phyloP scores from a whole-genome alignment of 2,113 vertebrate genomes.

The Cololabis saira region DNA sequence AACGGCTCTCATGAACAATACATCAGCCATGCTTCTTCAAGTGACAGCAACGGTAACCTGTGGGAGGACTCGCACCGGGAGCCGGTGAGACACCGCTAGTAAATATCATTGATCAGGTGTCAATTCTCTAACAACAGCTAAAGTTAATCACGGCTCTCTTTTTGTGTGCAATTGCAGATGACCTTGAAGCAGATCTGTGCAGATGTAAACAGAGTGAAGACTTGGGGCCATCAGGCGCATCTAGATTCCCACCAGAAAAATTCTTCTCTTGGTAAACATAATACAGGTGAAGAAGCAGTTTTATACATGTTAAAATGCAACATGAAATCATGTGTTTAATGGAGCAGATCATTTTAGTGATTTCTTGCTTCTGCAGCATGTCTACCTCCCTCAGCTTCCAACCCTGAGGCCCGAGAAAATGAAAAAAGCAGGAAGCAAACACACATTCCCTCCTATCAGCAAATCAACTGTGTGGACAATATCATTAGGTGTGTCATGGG shows the following conservation, averaged over 20 bases:
- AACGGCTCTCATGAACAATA: conserved; percentile 88
- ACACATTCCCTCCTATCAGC: conserved; percentile 88
- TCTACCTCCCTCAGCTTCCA: conserved; percentile 45
- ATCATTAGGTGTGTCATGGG: conserved; percentile 84
- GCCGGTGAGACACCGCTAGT: conserved; percentile 62
- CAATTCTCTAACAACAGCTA: not conserved
- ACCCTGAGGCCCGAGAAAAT: conserved; percentile 54
- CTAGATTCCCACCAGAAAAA: conserved; percentile 80
- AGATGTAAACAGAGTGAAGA: conserved; percentile 86
- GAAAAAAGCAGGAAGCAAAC: conserved; percentile 75
- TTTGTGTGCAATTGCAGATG: conserved; percentile 70
- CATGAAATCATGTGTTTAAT: conserved; percentile 1
- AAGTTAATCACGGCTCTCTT: not conserved
- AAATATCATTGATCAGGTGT: not conserved
- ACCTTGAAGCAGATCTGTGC: conserved; percentile 87
- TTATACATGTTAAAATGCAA: not conserved
- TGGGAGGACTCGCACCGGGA: conserved; percentile 80
- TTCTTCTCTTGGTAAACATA: conserved; percentile 42
- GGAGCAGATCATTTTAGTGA: not conserved
- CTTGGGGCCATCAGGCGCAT: conserved; percentile 83
- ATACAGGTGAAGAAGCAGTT: conserved; percentile 56
- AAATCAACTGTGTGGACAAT: conserved; percentile 91
- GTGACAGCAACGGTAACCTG: conserved; percentile 85
- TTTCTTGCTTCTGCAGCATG: conserved; percentile 29
- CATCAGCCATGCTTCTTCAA: conserved; percentile 86